Base-by-base conservation (phyloP, 2,888 invertebrate genomes). In the Tuberolachnus salignus region DNA sequence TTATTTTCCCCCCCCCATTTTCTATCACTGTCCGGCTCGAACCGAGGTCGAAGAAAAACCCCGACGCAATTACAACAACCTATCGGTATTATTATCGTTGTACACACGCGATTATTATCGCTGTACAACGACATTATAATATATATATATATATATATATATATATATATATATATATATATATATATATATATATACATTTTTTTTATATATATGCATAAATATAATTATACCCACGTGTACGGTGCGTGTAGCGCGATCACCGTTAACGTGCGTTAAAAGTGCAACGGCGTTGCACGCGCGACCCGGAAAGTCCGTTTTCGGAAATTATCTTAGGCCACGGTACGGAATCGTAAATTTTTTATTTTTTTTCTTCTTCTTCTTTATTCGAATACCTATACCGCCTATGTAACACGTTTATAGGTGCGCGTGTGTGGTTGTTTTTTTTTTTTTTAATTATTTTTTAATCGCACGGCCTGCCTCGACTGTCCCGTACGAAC, bases 221-320 rank as follows among this genome's bases (percentile, higher is more conserved):
- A 34, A 34, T 21, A 55, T 3, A 8, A 42, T n/a, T n/a, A n/a
- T n/a, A n/a, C n/a, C n/a, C n/a, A n/a, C n/a, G n/a, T n/a, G n/a
- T 46, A 13, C 6, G 13, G 11, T 11, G 42, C 42, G 19, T 34
- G 19, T n/a, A 19, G n/a, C 42, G 13, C 44, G 44, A 19, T n/a
- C n/a, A 21, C 44, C 19, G 9, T 9, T 34, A 21, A 44, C 42
- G n/a, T 21, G 57, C 70, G 55, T 57, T 55, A 69, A 34, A 53
- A 16, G 53, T 55, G 69, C 55, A 16, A 69, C 14, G 21, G 6
- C 6, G 23, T 44, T 4, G 55, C n/a, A n/a, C 8, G 70, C 23
- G 57, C 57, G 23, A 44, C 44, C n/a, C 70, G 70, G 70, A 44
- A 70, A 70, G 70, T 70, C 70, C 57, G 13, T 70, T 57, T 42